These are phyloP conservation scores for Helleia helle DNA, from an alignment of 2,888 invertebrate species.

Conservation along the genomic window DNA sequence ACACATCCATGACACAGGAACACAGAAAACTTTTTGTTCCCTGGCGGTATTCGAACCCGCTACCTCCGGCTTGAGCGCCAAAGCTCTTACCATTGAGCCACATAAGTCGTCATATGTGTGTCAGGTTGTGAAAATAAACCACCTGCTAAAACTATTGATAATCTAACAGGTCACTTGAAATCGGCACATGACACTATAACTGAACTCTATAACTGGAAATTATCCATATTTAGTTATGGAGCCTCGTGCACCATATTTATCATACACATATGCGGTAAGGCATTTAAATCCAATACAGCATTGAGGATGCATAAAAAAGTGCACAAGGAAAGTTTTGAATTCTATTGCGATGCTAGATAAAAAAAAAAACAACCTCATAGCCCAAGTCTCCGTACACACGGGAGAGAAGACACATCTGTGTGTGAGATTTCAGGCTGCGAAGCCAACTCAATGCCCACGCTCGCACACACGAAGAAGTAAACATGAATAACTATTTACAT, in stretches of 20 bases:
- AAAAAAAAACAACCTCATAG: constrained; percentile 63
- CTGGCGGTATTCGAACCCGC: too few relatives aligned
- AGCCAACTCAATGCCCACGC: constrained; percentile 36
- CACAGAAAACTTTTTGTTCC: too few relatives aligned
- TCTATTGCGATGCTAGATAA: constrained; percentile 61
- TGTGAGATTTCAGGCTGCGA: constrained; percentile 66
- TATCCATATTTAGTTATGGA: too few relatives aligned
- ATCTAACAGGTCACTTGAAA: constrained; percentile 34
- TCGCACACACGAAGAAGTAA: constrained; percentile 22
- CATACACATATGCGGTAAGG: constrained; percentile 67
- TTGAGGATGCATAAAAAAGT: constrained; percentile 58
- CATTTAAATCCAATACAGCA: constrained; percentile 66
- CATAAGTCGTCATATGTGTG: too few relatives aligned
- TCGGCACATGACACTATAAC: constrained; percentile 26
- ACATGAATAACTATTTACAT: background rate
- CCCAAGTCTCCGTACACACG: constrained; percentile 71
- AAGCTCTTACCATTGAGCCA: too few relatives aligned
- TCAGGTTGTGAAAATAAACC: constrained; percentile 35
- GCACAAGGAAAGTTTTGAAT: constrained; percentile 44
- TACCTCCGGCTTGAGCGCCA: too few relatives aligned
- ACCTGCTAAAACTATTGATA: constrained; percentile 21
- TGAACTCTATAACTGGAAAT: constrained; percentile 19
- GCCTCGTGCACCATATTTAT: too few relatives aligned
- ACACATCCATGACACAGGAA: too few relatives aligned
- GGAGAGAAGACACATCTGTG: constrained; percentile 69